These are phyloP conservation scores for Xanthia togata DNA, from an alignment of 2,888 invertebrate genomes.

Conservation along the genomic window DNA sequence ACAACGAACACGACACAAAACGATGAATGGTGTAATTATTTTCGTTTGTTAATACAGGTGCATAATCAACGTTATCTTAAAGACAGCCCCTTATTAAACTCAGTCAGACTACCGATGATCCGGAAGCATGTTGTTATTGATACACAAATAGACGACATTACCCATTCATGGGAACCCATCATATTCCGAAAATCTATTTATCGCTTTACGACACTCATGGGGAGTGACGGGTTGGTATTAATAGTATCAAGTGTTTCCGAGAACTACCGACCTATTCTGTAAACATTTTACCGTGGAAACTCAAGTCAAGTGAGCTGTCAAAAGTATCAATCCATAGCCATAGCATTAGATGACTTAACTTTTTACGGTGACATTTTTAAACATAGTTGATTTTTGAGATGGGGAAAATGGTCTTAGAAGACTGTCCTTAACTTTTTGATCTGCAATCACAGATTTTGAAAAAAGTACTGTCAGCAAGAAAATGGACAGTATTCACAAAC, in stretches of 20 bases:
- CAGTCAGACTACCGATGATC: neutral
- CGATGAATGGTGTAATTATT: neutral
- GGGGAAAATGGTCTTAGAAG: no score
- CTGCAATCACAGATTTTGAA: no score
- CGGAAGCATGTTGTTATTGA: conserved; percentile 16
- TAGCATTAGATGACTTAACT: neutral
- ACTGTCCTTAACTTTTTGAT: no score
- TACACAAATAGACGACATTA: conserved; percentile 10
- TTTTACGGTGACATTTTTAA: no score
- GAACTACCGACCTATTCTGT: neutral
- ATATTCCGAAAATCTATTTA: conserved; percentile 32
- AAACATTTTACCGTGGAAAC: neutral
- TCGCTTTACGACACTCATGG: conserved; percentile 29
- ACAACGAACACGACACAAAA: no score
- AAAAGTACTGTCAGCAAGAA: no score
- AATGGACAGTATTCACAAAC: no score
- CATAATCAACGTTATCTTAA: no score
- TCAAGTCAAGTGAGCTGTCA: neutral
- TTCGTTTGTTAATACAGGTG: neutral
- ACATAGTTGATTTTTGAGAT: no score
- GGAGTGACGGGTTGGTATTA: conserved; percentile 1
- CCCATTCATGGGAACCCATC: conserved; percentile 24
- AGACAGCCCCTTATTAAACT: neutral
- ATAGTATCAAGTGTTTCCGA: neutral
- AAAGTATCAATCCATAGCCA: neutral